Evolutionary conservation across 2,797 vertebrate genomes (phyloP), one percentile per base, ranked within the genome.

Genomic region (Amphiprion clarkii): DNA sequence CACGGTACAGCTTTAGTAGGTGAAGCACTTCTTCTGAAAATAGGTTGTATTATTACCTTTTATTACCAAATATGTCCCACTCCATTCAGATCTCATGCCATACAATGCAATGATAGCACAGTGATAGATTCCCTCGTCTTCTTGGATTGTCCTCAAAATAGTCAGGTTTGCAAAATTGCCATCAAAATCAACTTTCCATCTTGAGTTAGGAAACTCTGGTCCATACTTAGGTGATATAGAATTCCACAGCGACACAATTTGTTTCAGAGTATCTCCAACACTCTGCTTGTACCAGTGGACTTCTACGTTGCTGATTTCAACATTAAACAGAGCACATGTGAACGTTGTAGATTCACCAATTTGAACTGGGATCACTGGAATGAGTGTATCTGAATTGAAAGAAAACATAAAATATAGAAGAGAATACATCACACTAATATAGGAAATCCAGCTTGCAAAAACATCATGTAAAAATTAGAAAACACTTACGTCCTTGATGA

Each of bases 111-210:
- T 27, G 11, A 56, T 8, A 1, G 16, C 52, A 49, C 70, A 72
- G 31, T 72, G 70, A 49, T 72, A 64, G 52, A 72, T 39, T 40
- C 70, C 70, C 3, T 72, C 70, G 0, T 72, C 70, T 31, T 9
- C 44, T 6, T 56, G 40, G 40, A 14, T 42, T 42, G 3, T 42
- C 3, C 3, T 42, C 13, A 14, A 13, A 42, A 42, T 42, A 14
- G 40, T 42, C 40, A 42, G 13, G 40, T 14, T 42, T 12, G 1
- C 14, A 14, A 42, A 42, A 42, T 46, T 25, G 0, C 55, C 16
- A 0, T 0, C 19, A n/a, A n/a, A n/a, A n/a, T n/a, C 4, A 33
- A 14, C 42, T 7, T 33, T 0, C 5, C 31, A 55, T 46, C 40
- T 55, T 27, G 40, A 64, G 21, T 44, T 36, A 19, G 21, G 36